Conservation (phyloP, 2,888 invertebrate genomes). For the Latrodectus hesperus region DNA sequence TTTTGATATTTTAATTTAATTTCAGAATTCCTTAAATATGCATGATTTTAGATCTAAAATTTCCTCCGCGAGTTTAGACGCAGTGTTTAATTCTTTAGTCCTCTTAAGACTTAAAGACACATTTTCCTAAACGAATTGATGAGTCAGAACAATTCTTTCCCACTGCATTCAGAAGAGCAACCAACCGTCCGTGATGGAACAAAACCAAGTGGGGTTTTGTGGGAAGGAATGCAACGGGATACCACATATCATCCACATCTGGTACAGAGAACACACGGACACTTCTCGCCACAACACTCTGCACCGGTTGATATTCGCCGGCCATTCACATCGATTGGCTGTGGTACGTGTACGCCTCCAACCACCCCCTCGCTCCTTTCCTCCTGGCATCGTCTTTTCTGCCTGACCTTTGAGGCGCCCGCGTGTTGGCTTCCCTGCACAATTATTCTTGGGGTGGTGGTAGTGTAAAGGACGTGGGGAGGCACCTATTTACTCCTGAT, state of each 20-base stretch:
- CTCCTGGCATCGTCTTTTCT: slow-evolving; percentile 14
- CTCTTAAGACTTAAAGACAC: too few species aligned
- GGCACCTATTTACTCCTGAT: slow-evolving; percentile 40
- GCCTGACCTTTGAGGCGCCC: slow-evolving; percentile 19
- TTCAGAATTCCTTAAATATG: too few species aligned
- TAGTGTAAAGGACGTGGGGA: not conserved
- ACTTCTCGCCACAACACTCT: slow-evolving; percentile 12
- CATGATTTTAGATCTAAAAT: too few species aligned
- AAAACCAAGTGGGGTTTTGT: too few species aligned
- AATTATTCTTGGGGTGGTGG: not conserved
- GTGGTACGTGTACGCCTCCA: slow-evolving; percentile 38
- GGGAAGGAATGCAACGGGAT: not conserved
- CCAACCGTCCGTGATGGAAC: too few species aligned
- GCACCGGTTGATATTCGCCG: slow-evolving; percentile 43
- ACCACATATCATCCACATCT: slow-evolving; percentile 44
- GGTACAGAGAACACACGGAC: not conserved
- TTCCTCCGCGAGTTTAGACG: too few species aligned
- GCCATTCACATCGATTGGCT: slow-evolving; percentile 48
- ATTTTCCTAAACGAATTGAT: too few species aligned
- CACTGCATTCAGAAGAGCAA: too few species aligned
- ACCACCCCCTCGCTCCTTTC: not conserved
- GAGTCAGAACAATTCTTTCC: too few species aligned
- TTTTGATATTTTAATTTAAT: too few species aligned
- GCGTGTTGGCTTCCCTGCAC: slow-evolving; percentile 8
- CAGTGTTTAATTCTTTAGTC: too few species aligned